phyloP scores from a whole-genome alignment of 2,888 invertebrate genomes.

The Agrypnus murinus region DNA sequence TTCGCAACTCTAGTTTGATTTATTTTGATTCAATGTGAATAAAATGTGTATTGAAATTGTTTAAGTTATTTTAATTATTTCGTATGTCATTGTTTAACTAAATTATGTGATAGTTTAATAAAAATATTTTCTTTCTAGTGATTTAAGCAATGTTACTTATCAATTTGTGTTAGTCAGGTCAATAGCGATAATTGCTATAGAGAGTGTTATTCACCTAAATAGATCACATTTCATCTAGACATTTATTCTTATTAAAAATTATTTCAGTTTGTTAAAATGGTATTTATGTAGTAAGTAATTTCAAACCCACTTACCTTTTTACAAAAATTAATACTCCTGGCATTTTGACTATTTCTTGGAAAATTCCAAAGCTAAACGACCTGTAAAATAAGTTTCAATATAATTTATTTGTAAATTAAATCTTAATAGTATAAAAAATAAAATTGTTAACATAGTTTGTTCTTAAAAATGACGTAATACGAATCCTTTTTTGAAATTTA shows the following conservation, averaged over 20 bases:
- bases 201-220: constrained; percentile 8
- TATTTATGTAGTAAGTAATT: not conserved
- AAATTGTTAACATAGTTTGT: too few species aligned
- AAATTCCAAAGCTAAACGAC: not conserved
- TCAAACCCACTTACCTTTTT: constrained; percentile 4
- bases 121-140: too few species aligned
- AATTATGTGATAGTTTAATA: too few species aligned
- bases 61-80: too few species aligned
- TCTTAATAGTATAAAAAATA: too few species aligned
- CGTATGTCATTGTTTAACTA: too few species aligned
- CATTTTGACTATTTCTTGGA: not conserved
- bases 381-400: not conserved
- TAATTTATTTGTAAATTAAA: constrained; percentile 9
- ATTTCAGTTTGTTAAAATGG: too few species aligned
- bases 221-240: not conserved
- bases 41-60: too few species aligned
- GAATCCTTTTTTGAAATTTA: too few species aligned
- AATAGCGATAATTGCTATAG: not conserved
- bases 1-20: too few species aligned
- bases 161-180: constrained; percentile 6
- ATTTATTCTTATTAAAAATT: not conserved
- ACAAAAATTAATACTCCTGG: constrained; percentile 5
- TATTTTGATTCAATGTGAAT: too few species aligned
- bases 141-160: not conserved
- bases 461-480: too few species aligned